Evolutionary conservation across 2,113 vertebrate genomes (phyloP).

Genomic region (Actinemys pallida): DNA sequence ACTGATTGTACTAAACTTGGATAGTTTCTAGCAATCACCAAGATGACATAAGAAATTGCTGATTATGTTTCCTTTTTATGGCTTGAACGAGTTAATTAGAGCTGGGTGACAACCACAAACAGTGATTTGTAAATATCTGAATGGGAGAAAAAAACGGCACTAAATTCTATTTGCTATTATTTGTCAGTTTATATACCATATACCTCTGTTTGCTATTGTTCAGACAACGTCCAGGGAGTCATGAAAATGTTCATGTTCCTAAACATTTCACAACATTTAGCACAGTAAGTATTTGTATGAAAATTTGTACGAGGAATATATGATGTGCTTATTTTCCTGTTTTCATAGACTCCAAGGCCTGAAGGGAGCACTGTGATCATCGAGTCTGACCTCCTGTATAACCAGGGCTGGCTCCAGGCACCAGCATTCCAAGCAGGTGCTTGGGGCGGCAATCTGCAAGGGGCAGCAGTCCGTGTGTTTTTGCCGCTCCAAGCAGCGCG

Average conservation of each 20-base stretch:
- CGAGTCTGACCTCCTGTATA: too few relatives aligned
- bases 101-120: constrained; percentile 10
- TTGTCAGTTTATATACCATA: not conserved
- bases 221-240: not conserved
- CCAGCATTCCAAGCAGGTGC: too few relatives aligned
- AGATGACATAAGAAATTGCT: constrained; percentile 13
- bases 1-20: not conserved
- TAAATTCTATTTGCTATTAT: constrained; percentile 3
- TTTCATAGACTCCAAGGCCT: accelerated
- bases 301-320: not conserved
- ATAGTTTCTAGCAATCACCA: not conserved
- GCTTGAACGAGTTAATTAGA: constrained; percentile 39
- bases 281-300: not conserved
- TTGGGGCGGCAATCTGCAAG: too few relatives aligned
- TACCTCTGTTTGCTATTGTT: not conserved
- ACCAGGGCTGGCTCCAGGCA: too few relatives aligned
- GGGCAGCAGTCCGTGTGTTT: too few relatives aligned
- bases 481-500: too few relatives aligned
- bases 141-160: constrained; percentile 11
- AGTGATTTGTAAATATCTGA: constrained; percentile 14
- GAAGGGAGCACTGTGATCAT: not conserved
- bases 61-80: constrained; percentile 43
- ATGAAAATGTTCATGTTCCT: not conserved
- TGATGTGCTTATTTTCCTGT: accelerated
- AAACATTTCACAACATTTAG: not conserved